Base-by-base conservation (phyloP, 2,888 invertebrate genomes). In the Andrena minutula region DNA sequence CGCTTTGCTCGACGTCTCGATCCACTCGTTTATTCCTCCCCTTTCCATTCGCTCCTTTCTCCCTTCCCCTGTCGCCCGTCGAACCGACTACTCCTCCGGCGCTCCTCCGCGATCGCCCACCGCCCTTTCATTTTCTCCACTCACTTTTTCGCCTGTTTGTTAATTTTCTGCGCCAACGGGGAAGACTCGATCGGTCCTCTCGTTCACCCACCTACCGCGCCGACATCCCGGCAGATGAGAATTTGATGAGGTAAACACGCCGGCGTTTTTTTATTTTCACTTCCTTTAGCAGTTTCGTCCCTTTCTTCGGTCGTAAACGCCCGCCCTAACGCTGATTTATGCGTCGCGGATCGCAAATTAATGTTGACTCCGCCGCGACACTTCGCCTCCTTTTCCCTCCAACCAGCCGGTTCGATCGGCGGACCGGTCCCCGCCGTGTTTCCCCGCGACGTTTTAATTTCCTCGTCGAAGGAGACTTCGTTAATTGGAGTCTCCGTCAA, bases 161-260 rank as follows among this genome's bases (percentile, higher is more conserved):
- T 86, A 86, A 86, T 86, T 86, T 86, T 86, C 84, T 78, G 76
- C 86, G 63, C 76, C 60, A 71, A 75, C 75, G 73, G 60, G 20
- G 78, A 79, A 60, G 68, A 77, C 58, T 74, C 69, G 75, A 65
- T 71, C 73, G 69, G 53, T 64, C 61, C 65, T 41, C 56, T 20
- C 69, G 63, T 26, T 51, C 47, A 23, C 12, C 65, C 64, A 26
- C 56, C 66, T 32, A 53, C 64, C 32, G 58, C 65, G 28, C 68
- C 75, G 78, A 80, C 76, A 80, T 86, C 87, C 83, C 76, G 69
- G 61, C 82, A 81, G 89, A 91, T 90, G 89, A 85, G 88, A 84
- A 88, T 90, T 89, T 91, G 88, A 91, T 89, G 91, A 89, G 89
- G 87, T 89, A 90, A 91, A 90, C 89, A 89, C 79, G 73, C 60